Evolutionary conservation across 2,888 invertebrate genomes (phyloP), one percentile per base, ranked within the genome.

Genomic region (Melieria omissa): DNA sequence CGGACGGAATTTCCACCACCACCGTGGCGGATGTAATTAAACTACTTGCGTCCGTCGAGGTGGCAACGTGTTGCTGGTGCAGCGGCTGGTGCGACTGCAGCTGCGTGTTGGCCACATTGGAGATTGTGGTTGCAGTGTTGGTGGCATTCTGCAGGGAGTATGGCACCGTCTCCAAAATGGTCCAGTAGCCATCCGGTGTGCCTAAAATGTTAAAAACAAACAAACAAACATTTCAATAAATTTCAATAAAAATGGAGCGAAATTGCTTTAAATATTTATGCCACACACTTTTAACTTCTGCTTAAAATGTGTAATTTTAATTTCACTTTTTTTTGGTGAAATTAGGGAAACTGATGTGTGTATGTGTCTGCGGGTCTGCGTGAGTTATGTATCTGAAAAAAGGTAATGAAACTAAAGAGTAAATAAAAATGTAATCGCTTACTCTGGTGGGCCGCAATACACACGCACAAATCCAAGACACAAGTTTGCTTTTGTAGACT

Each of bases 131-230:
- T 10, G 76, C 71, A 6, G 67, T 52, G 70, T 71, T 77, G 52
- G 72, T 60, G 45, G 72, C 73, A 57, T 77, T 80, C 16, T 84
- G 82, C 60, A 86, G 74, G 4, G 86, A 81, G 63, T 85, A 85
- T 4, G 86, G 86, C 70, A 86, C 86, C 1, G 86, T 85, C 73
- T 86, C 86, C 70, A 86, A 70, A 54, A 86, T 86, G 10, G 86
- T 86, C 86, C 86, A 86, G 72, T 86, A 86, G 60, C 86, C 86
- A 76, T 85, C 86, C 29, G 79, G 73, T 5, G 79, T 76, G 57
- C 76, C 81, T 82, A 68, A 42, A 81, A 80, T 60, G 75, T 73
- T 68, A n/a, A 63, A 69, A 68, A 70, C 73, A 75, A 42, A 72
- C 29, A 69, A 62, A 68, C 69, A 65, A 47, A 49, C 5, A 52